These are phyloP conservation scores for Neodiprion fabricii DNA, from an alignment of 1,140 invertebrate species.

Conservation along the genomic window DNA sequence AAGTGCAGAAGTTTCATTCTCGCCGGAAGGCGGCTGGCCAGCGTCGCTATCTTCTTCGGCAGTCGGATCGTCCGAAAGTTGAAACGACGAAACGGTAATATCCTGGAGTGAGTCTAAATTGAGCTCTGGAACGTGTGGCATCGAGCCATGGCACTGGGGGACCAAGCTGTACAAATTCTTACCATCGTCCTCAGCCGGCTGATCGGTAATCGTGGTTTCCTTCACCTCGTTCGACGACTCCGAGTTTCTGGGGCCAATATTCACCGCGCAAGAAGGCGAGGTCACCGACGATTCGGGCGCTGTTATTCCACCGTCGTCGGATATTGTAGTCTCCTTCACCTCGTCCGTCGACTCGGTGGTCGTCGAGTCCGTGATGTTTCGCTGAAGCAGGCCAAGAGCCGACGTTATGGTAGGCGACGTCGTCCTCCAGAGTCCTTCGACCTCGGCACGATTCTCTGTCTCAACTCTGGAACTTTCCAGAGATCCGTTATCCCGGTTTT, in stretches of 20 bases:
- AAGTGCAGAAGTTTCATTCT: background rate
- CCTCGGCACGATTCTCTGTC: background rate
- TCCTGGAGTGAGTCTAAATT: constrained; percentile 55
- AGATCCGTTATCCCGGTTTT: constrained; percentile 10
- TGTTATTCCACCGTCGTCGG: constrained; percentile 25
- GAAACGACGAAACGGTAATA: constrained; percentile 48
- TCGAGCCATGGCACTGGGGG: constrained; percentile 29
- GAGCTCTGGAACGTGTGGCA: constrained; percentile 50
- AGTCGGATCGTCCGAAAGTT: constrained; percentile 33
- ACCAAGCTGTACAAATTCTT: constrained; percentile 28
- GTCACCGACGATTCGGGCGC: constrained; percentile 17
- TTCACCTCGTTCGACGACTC: constrained; percentile 41
- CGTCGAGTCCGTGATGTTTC: background rate
- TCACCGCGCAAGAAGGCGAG: constrained; percentile 34
- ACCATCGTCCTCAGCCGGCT: constrained; percentile 10
- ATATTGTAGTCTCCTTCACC: constrained; percentile 34
- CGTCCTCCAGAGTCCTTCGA: constrained; percentile 3
- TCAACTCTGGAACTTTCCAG: constrained; percentile 1
- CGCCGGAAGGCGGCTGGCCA: background rate
- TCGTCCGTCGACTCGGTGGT: constrained; percentile 32
- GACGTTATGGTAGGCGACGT: constrained; percentile 18
- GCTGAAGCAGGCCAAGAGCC: background rate
- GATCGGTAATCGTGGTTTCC: constrained; percentile 37
- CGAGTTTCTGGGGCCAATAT: constrained; percentile 29
- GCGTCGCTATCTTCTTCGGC: background rate